Conservation (phyloP, 64 coral and sea anemone species). For the Platygyra sinensis region DNA sequence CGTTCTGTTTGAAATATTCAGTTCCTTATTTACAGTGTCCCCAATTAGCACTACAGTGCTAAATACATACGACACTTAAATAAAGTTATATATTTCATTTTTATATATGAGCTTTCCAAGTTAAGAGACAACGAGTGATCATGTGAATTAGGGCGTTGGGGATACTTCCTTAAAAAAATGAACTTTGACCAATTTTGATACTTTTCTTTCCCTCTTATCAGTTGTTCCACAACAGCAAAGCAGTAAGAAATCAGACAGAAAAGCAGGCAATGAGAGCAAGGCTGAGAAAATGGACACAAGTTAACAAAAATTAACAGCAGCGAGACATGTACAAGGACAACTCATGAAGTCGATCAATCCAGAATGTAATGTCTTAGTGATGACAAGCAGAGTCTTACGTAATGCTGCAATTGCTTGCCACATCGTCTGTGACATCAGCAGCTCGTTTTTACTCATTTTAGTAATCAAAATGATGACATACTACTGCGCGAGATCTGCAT, state of each 20-base stretch:
- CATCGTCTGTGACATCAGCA: not conserved
- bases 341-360: too few species aligned
- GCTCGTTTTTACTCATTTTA: not conserved
- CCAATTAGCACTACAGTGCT: too few species aligned
- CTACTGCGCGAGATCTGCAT: too few species aligned
- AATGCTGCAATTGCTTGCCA: not conserved
- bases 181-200: too few species aligned
- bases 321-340: not conserved
- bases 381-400: too few species aligned
- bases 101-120: not conserved
- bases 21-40: too few species aligned
- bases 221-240: slow-evolving; percentile 18
- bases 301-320: not conserved
- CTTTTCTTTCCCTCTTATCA: not conserved
- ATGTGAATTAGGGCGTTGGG: not conserved
- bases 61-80: too few species aligned
- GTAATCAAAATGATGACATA: too few species aligned
- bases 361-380: too few species aligned
- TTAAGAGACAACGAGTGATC: not conserved
- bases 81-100: too few species aligned
- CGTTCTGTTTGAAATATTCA: too few species aligned
- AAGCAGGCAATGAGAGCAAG: not conserved
- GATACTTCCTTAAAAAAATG: not conserved
- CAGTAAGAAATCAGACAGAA: not conserved
- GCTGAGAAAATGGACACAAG: slow-evolving; percentile 39